These are phyloP conservation scores for Amaurobius ferox DNA, from an alignment of 2,888 invertebrate species.

Conservation along the genomic window DNA sequence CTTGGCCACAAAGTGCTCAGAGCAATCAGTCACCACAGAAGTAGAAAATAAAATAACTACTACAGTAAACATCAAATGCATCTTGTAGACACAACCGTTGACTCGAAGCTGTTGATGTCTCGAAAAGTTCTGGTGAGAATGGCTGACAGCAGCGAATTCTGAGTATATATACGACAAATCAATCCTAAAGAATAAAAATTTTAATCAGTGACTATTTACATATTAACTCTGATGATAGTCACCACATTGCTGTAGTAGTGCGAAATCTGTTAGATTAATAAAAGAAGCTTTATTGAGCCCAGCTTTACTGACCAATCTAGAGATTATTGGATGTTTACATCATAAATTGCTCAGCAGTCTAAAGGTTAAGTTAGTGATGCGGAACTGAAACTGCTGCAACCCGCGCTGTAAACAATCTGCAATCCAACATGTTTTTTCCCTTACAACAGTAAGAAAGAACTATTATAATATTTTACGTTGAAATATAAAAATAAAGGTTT, in stretches of 20 bases:
- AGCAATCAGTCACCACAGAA: neutral
- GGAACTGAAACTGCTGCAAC: neutral
- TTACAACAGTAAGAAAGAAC: constrained; percentile 2
- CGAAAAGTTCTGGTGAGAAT: neutral
- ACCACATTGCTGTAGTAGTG: constrained; percentile 6
- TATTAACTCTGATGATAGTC: neutral
- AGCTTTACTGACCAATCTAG: constrained; percentile 19
- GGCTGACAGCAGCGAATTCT: neutral
- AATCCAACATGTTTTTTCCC: neutral
- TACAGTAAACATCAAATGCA: neutral
- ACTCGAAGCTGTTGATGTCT: neutral
- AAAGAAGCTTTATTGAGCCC: too few relatives aligned
- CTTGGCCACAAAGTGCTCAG: neutral
- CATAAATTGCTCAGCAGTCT: neutral
- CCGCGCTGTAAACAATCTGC: neutral
- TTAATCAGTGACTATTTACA: too few relatives aligned
- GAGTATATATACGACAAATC: neutral
- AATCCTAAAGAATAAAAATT: neutral
- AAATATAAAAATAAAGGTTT: neutral
- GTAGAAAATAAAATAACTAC: neutral
- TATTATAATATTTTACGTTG: constrained; percentile 4
- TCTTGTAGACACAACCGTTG: neutral
- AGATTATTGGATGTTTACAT: constrained; percentile 12
- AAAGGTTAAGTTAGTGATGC: constrained; percentile 17
- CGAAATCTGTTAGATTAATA: constrained; percentile 15